Conservation (phyloP, 2,113 vertebrate species). For the Micronycteris hirsuta region DNA sequence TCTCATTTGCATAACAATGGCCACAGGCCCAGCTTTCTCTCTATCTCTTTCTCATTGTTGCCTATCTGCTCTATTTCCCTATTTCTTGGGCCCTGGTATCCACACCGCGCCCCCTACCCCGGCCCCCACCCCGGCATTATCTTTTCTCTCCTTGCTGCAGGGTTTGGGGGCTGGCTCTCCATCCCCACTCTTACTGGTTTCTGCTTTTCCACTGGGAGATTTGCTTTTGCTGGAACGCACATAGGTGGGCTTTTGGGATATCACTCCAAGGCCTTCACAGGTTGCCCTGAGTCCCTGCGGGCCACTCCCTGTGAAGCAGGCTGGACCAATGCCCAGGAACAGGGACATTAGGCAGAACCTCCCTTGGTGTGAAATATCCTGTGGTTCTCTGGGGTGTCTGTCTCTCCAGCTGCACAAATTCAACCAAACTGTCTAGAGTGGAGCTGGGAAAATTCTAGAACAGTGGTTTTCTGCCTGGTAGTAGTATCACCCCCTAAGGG, state of each 20-base stretch:
- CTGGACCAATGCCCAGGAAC: constrained; percentile 22
- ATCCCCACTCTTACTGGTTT: background rate
- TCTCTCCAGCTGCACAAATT: background rate
- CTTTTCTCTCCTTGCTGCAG: background rate
- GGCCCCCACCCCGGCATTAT: background rate
- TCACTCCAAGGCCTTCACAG: background rate
- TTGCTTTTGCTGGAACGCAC: background rate
- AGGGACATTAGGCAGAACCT: background rate
- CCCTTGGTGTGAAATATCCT: background rate
- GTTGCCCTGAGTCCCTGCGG: background rate
- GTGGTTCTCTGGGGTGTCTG: background rate
- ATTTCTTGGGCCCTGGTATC: background rate
- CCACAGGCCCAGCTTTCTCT: background rate
- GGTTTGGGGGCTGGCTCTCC: background rate
- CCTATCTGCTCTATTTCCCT: background rate
- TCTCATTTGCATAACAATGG: constrained; percentile 64
- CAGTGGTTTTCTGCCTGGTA: background rate
- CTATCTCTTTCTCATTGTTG: background rate
- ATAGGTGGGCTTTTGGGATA: background rate
- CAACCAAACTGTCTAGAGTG: background rate
- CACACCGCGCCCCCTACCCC: too few relatives aligned
- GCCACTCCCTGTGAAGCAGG: background rate
- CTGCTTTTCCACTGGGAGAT: accelerated
- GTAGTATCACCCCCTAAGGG: too few relatives aligned
- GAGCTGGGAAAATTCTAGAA: background rate